A percentile compares a stretch with the other conserved stretches of the same genome.
phyloP scores from a whole-genome alignment of 2,888 invertebrate genomes.

The Aethes cnicana region DNA sequence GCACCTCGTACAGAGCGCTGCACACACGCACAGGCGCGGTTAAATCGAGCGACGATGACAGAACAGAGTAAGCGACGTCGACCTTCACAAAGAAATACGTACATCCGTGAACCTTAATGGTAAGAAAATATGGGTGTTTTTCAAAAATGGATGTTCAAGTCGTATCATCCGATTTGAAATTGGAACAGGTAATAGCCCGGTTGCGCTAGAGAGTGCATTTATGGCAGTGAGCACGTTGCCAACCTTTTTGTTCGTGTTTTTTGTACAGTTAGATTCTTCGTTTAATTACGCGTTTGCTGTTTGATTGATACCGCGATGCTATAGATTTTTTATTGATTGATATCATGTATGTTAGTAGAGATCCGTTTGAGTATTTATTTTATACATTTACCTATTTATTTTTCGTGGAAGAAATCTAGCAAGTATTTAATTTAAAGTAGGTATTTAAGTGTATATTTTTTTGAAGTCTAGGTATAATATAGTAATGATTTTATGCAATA shows the following conservation, averaged over 20 bases:
- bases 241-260: slow-evolving; percentile 72
- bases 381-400: too few species aligned
- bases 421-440: too few species aligned
- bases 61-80: slow-evolving; percentile 58
- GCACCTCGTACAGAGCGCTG: slow-evolving; percentile 44
- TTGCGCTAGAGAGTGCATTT: slow-evolving; percentile 80
- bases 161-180: slow-evolving; percentile 41
- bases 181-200: slow-evolving; percentile 61
- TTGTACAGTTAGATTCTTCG: slow-evolving; percentile 53
- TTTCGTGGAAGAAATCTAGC: too few species aligned
- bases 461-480: too few species aligned
- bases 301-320: slow-evolving; percentile 33
- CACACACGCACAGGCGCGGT: slow-evolving; percentile 64
- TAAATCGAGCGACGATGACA: slow-evolving; percentile 46
- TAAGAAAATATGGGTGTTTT: slow-evolving; percentile 39
- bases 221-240: slow-evolving; percentile 69
- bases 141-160: slow-evolving; percentile 39
- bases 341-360: neutral
- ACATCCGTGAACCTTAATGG: slow-evolving; percentile 57
- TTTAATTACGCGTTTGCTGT: slow-evolving; percentile 35
- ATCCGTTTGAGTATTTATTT: neutral
- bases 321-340: slow-evolving; percentile 14
- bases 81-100: slow-evolving; percentile 76
- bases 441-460: too few species aligned
- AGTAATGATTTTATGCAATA: too few species aligned